Evolutionary conservation across 2,113 vertebrate genomes (phyloP).

Genomic region (Sphyrna mokarran): DNA sequence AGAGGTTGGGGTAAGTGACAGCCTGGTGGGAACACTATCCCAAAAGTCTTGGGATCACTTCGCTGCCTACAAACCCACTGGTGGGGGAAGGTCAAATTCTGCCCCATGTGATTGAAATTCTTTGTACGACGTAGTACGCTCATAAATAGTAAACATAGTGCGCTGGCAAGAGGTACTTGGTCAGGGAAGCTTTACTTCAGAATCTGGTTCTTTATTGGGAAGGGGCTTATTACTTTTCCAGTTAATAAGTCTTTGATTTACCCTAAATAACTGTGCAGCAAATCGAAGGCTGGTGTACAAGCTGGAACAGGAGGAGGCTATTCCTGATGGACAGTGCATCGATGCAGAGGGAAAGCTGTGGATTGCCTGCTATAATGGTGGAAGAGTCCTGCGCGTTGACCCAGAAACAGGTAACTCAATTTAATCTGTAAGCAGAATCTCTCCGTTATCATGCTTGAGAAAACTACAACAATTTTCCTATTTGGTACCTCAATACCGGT

Average conservation of each 20-base stretch:
- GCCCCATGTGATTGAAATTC: neutral
- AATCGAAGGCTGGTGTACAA: constrained; percentile 64
- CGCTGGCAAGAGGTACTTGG: neutral
- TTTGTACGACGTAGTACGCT: neutral
- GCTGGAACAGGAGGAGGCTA: constrained; percentile 68
- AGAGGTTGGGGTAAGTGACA: too few species aligned
- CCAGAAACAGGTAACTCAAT: constrained; percentile 67
- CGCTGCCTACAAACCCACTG: too few species aligned
- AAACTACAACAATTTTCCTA: neutral
- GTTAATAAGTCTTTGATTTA: neutral
- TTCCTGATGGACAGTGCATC: constrained; percentile 87
- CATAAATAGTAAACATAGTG: neutral
- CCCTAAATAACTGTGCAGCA: constrained; percentile 44
- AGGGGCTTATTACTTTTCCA: neutral
- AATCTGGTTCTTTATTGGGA: neutral
- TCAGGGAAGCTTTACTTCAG: neutral
- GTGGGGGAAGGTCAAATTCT: too few species aligned
- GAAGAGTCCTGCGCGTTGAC: constrained; percentile 79
- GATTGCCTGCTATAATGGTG: constrained; percentile 85
- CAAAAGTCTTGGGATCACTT: too few species aligned
- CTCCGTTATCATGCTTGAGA: neutral
- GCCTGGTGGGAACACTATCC: too few species aligned
- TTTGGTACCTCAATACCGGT: neutral
- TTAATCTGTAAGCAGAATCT: neutral
- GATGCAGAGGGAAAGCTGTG: constrained; percentile 79